Percentiles rank a stretch among this genome's conserved stretches.
phyloP scores from a whole-genome alignment of 2,797 vertebrate species.

The Gobio occitaniae region DNA sequence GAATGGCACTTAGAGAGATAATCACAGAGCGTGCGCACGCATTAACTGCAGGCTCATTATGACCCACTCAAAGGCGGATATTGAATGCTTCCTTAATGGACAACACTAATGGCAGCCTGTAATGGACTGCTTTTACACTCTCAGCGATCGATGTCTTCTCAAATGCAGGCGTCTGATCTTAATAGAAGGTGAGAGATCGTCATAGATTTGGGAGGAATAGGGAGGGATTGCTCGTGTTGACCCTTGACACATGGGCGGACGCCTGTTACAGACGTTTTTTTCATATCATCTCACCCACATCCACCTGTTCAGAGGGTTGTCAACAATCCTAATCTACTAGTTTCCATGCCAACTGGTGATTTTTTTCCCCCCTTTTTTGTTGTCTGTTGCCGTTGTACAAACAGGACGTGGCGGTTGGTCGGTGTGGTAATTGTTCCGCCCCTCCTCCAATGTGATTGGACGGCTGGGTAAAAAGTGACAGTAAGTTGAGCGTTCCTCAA shows the following conservation, averaged over 20 bases:
- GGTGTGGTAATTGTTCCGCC: too few species aligned
- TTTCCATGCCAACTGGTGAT: not conserved
- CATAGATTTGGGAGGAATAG: not conserved
- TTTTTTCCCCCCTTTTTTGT: too few species aligned
- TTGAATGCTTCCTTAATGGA: slow-evolving; percentile 70
- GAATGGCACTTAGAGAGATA: slow-evolving; percentile 46
- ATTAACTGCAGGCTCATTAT: slow-evolving; percentile 59
- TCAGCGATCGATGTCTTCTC: not conserved
- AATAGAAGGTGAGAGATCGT: not conserved
- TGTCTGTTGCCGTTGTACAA: too few species aligned
- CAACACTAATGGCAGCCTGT: slow-evolving; percentile 54
- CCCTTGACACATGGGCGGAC: not conserved
- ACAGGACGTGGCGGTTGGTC: too few species aligned
- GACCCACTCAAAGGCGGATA: slow-evolving; percentile 55
- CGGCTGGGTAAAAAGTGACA: too few species aligned
- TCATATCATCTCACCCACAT: slow-evolving; percentile 13
- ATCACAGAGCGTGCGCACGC: slow-evolving; percentile 41
- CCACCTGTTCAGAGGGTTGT: not conserved
- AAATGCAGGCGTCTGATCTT: not conserved
- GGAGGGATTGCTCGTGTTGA: not conserved
- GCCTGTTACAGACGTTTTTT: not conserved
- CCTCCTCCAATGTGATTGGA: too few species aligned
- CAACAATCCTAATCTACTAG: not conserved
- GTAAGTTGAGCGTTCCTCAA: too few species aligned
- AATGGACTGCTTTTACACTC: slow-evolving; percentile 58